These are phyloP conservation scores for Dendrophyllia cribrosa DNA, from an alignment of 64 coral and sea anemone genomes.

Conservation along the genomic window DNA sequence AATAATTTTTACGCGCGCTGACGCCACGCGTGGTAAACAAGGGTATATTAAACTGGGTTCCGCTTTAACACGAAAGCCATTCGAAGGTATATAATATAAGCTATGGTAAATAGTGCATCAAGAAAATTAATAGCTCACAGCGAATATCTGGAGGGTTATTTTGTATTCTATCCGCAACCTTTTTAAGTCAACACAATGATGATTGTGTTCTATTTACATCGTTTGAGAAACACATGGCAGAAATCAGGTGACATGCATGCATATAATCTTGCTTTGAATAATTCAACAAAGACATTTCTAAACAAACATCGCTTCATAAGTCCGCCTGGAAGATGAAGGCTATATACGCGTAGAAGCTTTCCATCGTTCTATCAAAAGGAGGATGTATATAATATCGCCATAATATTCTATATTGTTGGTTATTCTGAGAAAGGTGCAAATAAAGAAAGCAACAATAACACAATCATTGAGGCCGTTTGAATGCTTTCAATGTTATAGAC, in stretches of 20 bases:
- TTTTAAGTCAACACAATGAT: neutral
- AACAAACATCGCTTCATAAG: constrained; percentile 20
- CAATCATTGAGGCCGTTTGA: neutral
- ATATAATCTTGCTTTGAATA: constrained; percentile 23
- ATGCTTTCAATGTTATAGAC: constrained; percentile 53
- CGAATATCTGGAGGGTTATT: neutral
- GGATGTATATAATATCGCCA: constrained; percentile 5
- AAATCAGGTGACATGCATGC: constrained; percentile 9
- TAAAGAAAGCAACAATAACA: constrained; percentile 5
- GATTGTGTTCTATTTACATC: neutral
- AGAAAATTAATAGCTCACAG: too few species aligned
- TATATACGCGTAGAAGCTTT: neutral
- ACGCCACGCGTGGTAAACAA: neutral
- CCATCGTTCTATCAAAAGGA: neutral
- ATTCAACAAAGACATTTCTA: constrained; percentile 27
- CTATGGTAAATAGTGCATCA: too few species aligned
- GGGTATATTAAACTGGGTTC: neutral
- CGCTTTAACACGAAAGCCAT: neutral
- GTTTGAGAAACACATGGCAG: neutral
- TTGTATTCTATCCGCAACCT: neutral
- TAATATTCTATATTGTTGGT: neutral
- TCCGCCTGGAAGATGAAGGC: neutral
- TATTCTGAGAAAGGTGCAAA: neutral
- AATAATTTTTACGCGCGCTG: neutral
- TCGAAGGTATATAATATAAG: neutral